phyloP scores from a whole-genome alignment of 2,113 vertebrate species.

The Psilopogon haemacephalus region DNA sequence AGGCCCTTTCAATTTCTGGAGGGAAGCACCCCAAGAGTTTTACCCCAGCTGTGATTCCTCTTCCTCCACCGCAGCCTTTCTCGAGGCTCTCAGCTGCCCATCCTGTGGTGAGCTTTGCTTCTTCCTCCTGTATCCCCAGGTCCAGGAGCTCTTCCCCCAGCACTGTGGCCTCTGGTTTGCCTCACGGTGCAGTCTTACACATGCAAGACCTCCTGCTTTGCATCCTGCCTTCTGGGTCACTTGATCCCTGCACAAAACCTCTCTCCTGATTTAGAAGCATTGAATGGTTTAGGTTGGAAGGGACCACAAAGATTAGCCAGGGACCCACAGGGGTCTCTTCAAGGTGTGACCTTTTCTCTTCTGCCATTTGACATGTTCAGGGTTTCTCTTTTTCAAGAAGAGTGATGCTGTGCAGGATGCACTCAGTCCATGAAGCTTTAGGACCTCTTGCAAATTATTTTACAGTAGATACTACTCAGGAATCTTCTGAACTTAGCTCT shows the following conservation, averaged over 20 bases:
- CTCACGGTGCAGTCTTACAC: not conserved
- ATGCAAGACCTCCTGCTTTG: not conserved
- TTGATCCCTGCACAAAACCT: not conserved
- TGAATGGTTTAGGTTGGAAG: too few relatives aligned
- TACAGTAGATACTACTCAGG: not conserved
- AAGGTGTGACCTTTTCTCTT: not conserved
- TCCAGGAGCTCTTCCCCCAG: not conserved
- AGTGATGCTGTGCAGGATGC: not conserved
- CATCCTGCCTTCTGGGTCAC: not conserved
- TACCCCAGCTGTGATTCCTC: not conserved
- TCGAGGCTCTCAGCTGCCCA: not conserved
- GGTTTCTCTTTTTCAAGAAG: not conserved
- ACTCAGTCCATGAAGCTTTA: not conserved
- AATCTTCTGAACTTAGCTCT: slow-evolving; percentile 15
- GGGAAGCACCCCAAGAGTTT: not conserved
- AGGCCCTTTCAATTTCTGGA: not conserved
- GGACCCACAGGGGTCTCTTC: not conserved
- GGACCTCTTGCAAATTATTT: not conserved
- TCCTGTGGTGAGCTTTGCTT: not conserved
- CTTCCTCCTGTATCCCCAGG: not conserved
- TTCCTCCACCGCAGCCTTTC: not conserved
- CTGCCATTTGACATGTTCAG: not conserved
- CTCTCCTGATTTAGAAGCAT: too few relatives aligned
- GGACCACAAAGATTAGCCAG: too few relatives aligned
- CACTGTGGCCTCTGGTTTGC: not conserved